Percentiles rank a stretch among this genome's conserved stretches.
Conservation (phyloP, 2,888 invertebrate genomes). For the Habroteleia sp. region DNA sequence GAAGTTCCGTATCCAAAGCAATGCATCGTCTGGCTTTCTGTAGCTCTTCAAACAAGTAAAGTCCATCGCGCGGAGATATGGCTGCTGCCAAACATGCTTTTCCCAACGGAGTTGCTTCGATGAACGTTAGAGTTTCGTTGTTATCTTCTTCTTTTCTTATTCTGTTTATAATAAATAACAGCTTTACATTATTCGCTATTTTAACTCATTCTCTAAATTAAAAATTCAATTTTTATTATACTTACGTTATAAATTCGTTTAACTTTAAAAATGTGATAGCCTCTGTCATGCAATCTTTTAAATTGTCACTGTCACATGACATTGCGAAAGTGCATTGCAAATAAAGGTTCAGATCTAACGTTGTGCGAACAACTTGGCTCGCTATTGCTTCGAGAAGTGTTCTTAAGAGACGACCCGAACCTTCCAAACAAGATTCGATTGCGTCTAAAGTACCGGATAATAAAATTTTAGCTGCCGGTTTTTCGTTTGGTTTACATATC, state of each 20-base stretch:
- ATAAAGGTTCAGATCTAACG: constrained; percentile 88
- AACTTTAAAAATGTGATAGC: constrained; percentile 87
- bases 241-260: constrained; percentile 89
- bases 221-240: constrained; percentile 25
- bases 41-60: constrained; percentile 93
- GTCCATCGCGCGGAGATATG: constrained; percentile 96
- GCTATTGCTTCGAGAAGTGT: constrained; percentile 92
- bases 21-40: constrained; percentile 94
- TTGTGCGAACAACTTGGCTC: constrained; percentile 89
- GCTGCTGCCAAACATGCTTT: constrained; percentile 96
- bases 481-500: constrained; percentile 90
- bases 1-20: constrained; percentile 96
- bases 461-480: constrained; percentile 86
- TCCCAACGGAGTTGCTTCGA: constrained; percentile 90
- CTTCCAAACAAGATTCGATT: constrained; percentile 91
- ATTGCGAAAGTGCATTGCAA: constrained; percentile 88
- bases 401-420: constrained; percentile 87
- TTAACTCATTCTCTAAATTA: too few relatives aligned
- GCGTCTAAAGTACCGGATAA: constrained; percentile 87
- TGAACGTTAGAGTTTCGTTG: constrained; percentile 16
- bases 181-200: neutral
- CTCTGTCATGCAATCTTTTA: constrained; percentile 81
- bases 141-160: constrained; percentile 67
- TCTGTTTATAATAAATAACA: constrained; percentile 21
- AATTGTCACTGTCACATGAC: constrained; percentile 63